Percentiles rank a stretch among this genome's conserved stretches.
Conservation (phyloP, 35 echinoderm and acorn worm species). For the Lytechinus variegatus region DNA sequence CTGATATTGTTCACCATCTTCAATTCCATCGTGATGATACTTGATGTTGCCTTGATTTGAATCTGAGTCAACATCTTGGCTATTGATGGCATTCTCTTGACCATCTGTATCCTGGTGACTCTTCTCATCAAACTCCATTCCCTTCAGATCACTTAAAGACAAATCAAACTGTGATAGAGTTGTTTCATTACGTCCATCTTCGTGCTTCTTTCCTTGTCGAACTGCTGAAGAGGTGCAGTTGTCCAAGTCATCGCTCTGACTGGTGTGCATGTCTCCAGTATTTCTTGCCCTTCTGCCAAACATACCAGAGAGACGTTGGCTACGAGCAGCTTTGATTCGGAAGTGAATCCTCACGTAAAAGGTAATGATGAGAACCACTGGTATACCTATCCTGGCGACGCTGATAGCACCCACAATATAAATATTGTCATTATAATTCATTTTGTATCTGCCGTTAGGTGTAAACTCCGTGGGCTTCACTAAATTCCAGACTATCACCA, state of each 20-base stretch:
- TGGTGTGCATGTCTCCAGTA: not conserved
- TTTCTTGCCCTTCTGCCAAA: not conserved
- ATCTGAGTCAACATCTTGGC: not conserved
- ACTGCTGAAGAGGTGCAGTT: not conserved
- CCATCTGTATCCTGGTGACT: not conserved
- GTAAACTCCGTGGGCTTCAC: not conserved
- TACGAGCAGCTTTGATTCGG: not conserved
- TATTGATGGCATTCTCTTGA: not conserved
- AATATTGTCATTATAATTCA: not conserved
- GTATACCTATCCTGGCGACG: not conserved
- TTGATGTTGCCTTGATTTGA: not conserved
- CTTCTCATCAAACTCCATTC: not conserved
- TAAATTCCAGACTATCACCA: slow-evolving; percentile 1
- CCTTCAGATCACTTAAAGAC: not conserved
- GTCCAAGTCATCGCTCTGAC: not conserved
- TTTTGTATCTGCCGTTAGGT: not conserved
- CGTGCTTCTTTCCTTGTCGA: not conserved
- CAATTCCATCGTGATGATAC: not conserved
- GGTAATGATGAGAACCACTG: not conserved
- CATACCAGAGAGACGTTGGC: not conserved
- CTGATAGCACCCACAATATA: not conserved
- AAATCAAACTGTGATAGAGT: not conserved
- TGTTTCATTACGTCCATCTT: not conserved
- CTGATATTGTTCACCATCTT: not conserved
- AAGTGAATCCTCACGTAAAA: not conserved